Conservation (phyloP, 2,797 vertebrate genomes). For the Myotis myotis region DNA sequence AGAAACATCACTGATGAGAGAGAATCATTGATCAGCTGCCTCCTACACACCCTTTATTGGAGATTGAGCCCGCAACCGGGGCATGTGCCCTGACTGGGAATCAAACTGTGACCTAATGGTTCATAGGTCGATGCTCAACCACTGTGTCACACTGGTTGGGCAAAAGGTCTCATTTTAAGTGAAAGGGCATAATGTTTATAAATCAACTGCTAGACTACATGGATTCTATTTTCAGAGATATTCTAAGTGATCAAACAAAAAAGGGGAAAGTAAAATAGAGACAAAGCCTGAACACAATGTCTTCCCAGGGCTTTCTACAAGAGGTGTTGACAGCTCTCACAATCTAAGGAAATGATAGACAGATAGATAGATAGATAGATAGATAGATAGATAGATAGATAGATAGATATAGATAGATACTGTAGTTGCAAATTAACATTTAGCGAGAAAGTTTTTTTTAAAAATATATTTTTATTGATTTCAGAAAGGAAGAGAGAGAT, state of each 20-base stretch:
- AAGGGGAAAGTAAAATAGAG: constrained; percentile 46
- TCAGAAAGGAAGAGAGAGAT: too few species aligned
- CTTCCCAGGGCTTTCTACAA: constrained; percentile 36
- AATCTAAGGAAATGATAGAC: constrained; percentile 36
- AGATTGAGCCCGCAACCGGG: too few species aligned
- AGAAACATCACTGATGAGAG: too few species aligned
- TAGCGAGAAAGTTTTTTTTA: background rate
- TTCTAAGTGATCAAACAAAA: constrained; percentile 51
- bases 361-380: background rate
- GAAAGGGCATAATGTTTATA: background rate
- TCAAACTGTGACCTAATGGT: too few species aligned
- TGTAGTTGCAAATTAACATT: constrained; percentile 32
- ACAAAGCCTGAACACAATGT: constrained; percentile 32
- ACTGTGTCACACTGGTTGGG: too few species aligned
- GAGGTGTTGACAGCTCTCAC: background rate
- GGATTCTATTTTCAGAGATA: constrained; percentile 30
- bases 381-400: too few species aligned
- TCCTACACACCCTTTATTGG: too few species aligned
- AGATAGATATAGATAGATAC: background rate
- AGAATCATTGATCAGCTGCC: too few species aligned
- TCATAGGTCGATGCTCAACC: too few species aligned
- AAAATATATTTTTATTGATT: too few species aligned
- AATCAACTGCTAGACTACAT: background rate
- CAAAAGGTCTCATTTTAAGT: constrained; percentile 26
- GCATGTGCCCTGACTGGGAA: too few species aligned